Evolutionary conservation across 2,888 invertebrate species (phyloP).

Genomic region (Hipparchia sbordonii): DNA sequence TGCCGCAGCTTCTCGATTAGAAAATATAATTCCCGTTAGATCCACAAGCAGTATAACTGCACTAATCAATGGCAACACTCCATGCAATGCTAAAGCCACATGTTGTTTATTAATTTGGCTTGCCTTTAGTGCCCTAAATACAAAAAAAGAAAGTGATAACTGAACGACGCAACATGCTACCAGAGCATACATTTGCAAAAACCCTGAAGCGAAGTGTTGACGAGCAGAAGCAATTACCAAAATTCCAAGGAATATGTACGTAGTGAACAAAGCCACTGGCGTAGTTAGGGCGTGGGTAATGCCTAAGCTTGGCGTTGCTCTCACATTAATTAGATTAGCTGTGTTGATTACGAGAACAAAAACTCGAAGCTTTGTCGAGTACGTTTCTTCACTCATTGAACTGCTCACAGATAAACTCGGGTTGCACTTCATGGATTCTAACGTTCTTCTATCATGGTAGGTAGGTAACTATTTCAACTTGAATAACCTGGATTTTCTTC

Average conservation of each 20-base stretch:
- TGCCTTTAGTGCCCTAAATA: constrained; percentile 52
- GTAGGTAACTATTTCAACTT: not conserved
- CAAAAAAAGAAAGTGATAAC: constrained; percentile 50
- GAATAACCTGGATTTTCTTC: not conserved
- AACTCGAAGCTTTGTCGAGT: constrained; percentile 57
- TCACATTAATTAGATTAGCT: constrained; percentile 64
- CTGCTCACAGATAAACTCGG: constrained; percentile 41
- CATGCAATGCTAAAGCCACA: constrained; percentile 56
- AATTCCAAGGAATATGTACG: constrained; percentile 56
- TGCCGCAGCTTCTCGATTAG: constrained; percentile 45
- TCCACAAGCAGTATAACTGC: constrained; percentile 59
- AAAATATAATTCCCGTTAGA: constrained; percentile 55
- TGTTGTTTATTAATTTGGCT: constrained; percentile 35
- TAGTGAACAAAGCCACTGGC: constrained; percentile 60
- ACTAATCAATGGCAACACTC: constrained; percentile 62
- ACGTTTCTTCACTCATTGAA: constrained; percentile 55
- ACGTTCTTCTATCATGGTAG: not conserved
- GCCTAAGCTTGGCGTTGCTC: constrained; percentile 53
- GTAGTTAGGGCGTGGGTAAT: constrained; percentile 59
- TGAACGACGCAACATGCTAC: constrained; percentile 54
- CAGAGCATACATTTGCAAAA: constrained; percentile 60
- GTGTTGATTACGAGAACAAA: constrained; percentile 62
- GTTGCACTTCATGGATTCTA: constrained; percentile 48
- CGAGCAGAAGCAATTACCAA: constrained; percentile 49
- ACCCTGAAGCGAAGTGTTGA: constrained; percentile 50